Evolutionary conservation across 1,140 invertebrate genomes (phyloP), one percentile per base, ranked within the genome.

Genomic region (Tetranychus urticae): DNA sequence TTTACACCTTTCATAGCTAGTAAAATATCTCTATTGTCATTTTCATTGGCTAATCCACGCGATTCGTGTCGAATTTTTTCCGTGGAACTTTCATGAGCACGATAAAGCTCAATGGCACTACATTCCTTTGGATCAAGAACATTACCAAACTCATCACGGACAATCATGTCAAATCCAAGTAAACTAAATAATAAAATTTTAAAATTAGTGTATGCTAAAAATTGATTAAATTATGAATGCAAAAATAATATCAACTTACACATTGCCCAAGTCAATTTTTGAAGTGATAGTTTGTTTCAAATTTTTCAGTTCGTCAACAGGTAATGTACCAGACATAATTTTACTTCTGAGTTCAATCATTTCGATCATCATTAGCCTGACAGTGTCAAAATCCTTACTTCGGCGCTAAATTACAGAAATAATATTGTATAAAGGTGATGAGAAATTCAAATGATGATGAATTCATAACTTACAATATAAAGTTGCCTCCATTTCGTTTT

Each of bases 231-330:
- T 6, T 42, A 23, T 23, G 23, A 23, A 12, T 13, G 3, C 3
- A 42, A 33, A 2, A 23, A 42, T 13, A 13, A 12, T 45, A 42
- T 56, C 34, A 56, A 73, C 75, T 73, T 73, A 81, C 79, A 82
- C 83, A 76, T 94, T 94, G 45, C 89, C 89, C 45, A 81, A 79
- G 70, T 93, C 89, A 61, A 94, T 92, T 68, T 82, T 84, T 59
- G 82, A 79, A 10, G 87, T 85, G 7, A 86, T 83, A 65, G 82
- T 79, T 67, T 85, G 79, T 66, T 88, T 85, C 14, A 90, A 77
- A 65, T 83, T 80, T 68, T 85, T 83, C 64, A 90, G 71, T 74
- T 90, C 86, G 73, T 93, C 89, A 35, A 83, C 78, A 2, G 89
- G 88, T 50, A 93, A 75, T 48, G 86, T 88, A 0, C 84, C 83